Conservation (phyloP, 2,888 invertebrate genomes). For the Sphaerophoria rueppellii region DNA sequence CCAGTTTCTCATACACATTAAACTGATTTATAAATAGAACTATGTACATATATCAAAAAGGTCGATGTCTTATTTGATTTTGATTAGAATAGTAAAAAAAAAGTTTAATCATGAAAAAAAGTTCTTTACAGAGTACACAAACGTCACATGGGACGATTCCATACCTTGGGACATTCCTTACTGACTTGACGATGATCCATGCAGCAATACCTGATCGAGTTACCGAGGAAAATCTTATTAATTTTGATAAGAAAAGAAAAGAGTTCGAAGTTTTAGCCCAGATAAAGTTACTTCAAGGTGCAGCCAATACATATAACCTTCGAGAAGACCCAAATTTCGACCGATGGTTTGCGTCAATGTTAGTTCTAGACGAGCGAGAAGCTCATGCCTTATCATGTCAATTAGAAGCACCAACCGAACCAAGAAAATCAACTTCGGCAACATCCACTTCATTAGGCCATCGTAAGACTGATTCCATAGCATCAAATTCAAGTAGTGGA, state of each 20-base stretch:
- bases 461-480: slow-evolving; percentile 94
- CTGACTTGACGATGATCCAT: slow-evolving; percentile 99
- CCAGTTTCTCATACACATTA: too few species aligned
- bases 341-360: slow-evolving; percentile 96
- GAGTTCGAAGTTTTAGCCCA: slow-evolving; percentile 99
- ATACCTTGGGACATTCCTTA: slow-evolving; percentile 98
- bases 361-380: slow-evolving; percentile 95
- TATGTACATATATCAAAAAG: too few species aligned
- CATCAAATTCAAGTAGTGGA: slow-evolving; percentile 92
- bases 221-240: slow-evolving; percentile 91
- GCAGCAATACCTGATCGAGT: slow-evolving; percentile 94
- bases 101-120: too few species aligned
- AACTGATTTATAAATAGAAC: too few species aligned
- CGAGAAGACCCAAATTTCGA: slow-evolving; percentile 94
- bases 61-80: too few species aligned
- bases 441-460: slow-evolving; percentile 84
- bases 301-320: slow-evolving; percentile 97
- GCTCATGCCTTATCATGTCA: slow-evolving; percentile 94
- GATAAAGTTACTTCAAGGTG: slow-evolving; percentile 96
- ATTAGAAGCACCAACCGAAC: slow-evolving; percentile 88
- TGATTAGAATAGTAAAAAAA: too few species aligned
- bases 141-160: slow-evolving; percentile 98
- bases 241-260: slow-evolving; percentile 98
- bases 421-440: slow-evolving; percentile 76
- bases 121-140: slow-evolving; percentile 83